Base-by-base conservation (phyloP, 1,140 invertebrate species). In the Aporrectodea caliginosa region DNA sequence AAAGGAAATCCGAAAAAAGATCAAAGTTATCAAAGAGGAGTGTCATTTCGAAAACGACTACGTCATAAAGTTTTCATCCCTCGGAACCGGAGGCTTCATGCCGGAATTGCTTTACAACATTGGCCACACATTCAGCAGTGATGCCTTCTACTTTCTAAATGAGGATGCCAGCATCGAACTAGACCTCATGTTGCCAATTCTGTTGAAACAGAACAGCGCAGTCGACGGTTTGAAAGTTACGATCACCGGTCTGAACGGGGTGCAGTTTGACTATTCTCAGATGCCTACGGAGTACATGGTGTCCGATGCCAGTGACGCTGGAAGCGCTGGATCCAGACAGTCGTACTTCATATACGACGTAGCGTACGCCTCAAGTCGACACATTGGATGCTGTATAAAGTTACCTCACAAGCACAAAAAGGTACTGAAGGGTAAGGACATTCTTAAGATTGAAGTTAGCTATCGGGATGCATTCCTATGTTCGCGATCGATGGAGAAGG, bases 351-450 rank as follows among this genome's bases (percentile, higher is more conserved):
- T 81, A 16, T 71, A 81, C 35, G 80, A 81, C 70, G 22, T 81
- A 16, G 76, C 69, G 22, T 33, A n/a, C 35, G 77, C 79, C 35
- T 35, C 77, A 70, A 32, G 35, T 22, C 33, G 73, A 35, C 75
- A 78, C 77, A 77, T 80, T n/a, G n/a, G 30, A 33, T 75, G 73
- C 71, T 29, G 33, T n/a, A 69, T 81, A 27, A 31, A 16, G 29
- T 70, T 81, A 16, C 80, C 80, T 6, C 27, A 73, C 32, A 81
- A 81, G 77, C 76, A 75, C 76, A 81, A 81, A 35, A 78, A 78
- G 31, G 27, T 74, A 32, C 80, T 81, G 0, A 81, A 81, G 58
- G 72, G 73, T 12, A 81, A 81, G 58, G 69, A 78, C 29, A 72
- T 81, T 29, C 34, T 81, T 1, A 69, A 68, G 31, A 35, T 81